A percentile compares a stretch with the other conserved stretches of the same genome.
Evolutionary conservation across 2,888 invertebrate species (phyloP).

Genomic region (Adela reaumurella): DNA sequence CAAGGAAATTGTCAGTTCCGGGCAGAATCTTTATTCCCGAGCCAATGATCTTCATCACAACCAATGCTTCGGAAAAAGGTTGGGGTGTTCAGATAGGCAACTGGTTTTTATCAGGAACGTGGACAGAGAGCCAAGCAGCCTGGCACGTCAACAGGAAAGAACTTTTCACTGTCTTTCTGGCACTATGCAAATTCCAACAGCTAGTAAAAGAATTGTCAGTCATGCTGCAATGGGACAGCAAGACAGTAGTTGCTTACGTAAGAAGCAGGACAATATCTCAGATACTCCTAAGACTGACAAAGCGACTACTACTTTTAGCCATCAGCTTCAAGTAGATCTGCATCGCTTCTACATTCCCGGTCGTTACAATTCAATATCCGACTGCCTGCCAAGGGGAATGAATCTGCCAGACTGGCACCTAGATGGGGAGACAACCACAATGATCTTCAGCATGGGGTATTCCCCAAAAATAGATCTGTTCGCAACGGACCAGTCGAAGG

Average conservation of each 20-base stretch:
- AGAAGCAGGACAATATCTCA: slow-evolving; percentile 9
- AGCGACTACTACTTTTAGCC: slow-evolving; percentile 1
- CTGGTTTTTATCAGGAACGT: slow-evolving; percentile 1
- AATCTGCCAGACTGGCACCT: slow-evolving; percentile 13
- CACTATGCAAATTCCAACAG: neutral
- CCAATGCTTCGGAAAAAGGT: slow-evolving; percentile 1
- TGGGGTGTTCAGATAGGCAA: slow-evolving; percentile 5
- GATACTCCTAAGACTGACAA: neutral
- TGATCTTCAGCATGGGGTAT: slow-evolving; percentile 12
- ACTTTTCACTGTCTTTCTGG: slow-evolving; percentile 10
- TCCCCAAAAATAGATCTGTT: slow-evolving; percentile 11
- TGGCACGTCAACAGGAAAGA: slow-evolving; percentile 18
- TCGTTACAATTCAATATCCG: slow-evolving; percentile 14
- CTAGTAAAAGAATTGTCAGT: neutral
- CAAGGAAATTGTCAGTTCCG: neutral
- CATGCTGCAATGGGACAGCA: slow-evolving; percentile 15
- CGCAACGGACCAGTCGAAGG: slow-evolving; percentile 7
- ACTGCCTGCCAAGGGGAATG: slow-evolving; percentile 12
- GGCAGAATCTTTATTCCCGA: neutral
- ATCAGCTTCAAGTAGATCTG: slow-evolving; percentile 2
- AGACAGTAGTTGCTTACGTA: slow-evolving; percentile 13
- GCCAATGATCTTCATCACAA: slow-evolving; percentile 1
- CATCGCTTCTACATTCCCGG: slow-evolving; percentile 14
- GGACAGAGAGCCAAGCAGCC: slow-evolving; percentile 7
- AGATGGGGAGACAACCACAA: slow-evolving; percentile 3